Conservation (phyloP, 2,888 invertebrate genomes). For the Sesia bembeciformis region DNA sequence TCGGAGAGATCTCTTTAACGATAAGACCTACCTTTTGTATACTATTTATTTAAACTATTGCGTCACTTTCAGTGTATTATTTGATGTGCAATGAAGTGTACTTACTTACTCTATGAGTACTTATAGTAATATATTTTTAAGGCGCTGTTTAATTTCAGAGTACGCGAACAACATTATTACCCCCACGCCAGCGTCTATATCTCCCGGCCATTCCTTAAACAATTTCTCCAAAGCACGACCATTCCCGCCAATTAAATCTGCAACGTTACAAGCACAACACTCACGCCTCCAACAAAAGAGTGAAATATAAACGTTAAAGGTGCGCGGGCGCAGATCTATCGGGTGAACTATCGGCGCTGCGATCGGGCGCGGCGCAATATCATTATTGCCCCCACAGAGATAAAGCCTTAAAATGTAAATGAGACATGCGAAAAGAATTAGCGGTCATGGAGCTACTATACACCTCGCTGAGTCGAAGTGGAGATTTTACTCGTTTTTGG, state of each 20-base stretch:
- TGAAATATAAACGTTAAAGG: constrained; percentile 26
- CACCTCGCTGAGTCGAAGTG: no score
- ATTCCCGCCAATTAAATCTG: constrained; percentile 53
- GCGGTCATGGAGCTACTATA: no score
- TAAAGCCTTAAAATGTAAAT: constrained; percentile 65
- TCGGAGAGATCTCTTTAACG: no score
- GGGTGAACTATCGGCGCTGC: constrained; percentile 22
- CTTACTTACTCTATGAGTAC: no score
- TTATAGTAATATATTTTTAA: background rate
- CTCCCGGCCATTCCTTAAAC: constrained; percentile 9
- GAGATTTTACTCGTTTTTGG: no score
- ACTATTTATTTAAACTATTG: no score
- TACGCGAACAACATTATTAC: constrained; percentile 11
- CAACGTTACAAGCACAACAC: constrained; percentile 41
- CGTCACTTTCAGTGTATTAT: no score
- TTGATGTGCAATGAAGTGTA: no score
- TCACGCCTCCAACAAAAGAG: constrained; percentile 34
- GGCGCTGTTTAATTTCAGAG: background rate
- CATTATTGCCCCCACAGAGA: constrained; percentile 53
- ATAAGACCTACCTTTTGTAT: no score
- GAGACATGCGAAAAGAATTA: constrained; percentile 52
- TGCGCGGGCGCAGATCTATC: constrained; percentile 17
- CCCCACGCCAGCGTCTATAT: background rate
- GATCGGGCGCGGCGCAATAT: constrained; percentile 35
- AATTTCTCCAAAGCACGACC: constrained; percentile 28